A percentile compares a stretch with the other conserved stretches of the same genome.
Conservation (phyloP, 2,113 vertebrate genomes). For the Sitta europaea region DNA sequence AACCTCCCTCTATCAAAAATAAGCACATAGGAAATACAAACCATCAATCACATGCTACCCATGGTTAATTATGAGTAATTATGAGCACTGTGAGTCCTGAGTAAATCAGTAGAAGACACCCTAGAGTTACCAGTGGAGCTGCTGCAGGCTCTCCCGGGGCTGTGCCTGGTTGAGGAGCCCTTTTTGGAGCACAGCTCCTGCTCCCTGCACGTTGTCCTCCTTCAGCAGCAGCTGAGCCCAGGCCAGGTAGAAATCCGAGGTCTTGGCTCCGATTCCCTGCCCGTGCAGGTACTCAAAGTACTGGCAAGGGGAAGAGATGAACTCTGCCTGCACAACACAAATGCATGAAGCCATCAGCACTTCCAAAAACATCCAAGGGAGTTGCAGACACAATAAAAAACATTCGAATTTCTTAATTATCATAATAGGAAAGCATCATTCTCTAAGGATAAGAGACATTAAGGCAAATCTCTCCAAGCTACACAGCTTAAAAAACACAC, state of each 20-base stretch:
- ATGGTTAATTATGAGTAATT: neutral
- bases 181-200: neutral
- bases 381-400: neutral
- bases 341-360: neutral
- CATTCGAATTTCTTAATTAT: neutral
- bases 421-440: rapidly evolving
- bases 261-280: neutral
- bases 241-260: neutral
- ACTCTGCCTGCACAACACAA: neutral
- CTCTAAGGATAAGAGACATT: neutral
- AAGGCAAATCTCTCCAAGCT: neutral
- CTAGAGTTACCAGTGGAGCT: constrained; percentile 6
- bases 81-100: neutral
- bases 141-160: neutral
- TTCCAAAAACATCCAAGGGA: neutral
- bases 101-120: rapidly evolving
- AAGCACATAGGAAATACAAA: too few species aligned
- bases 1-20: neutral
- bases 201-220: neutral
- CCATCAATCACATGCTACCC: rapidly evolving
- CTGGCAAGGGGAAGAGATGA: constrained; percentile 22
- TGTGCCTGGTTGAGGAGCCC: constrained; percentile 32
- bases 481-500: neutral
- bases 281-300: neutral
- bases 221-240: constrained; percentile 32